Evolutionary conservation across 2,113 vertebrate species (phyloP).

Genomic region (Eretmochelys imbricata): DNA sequence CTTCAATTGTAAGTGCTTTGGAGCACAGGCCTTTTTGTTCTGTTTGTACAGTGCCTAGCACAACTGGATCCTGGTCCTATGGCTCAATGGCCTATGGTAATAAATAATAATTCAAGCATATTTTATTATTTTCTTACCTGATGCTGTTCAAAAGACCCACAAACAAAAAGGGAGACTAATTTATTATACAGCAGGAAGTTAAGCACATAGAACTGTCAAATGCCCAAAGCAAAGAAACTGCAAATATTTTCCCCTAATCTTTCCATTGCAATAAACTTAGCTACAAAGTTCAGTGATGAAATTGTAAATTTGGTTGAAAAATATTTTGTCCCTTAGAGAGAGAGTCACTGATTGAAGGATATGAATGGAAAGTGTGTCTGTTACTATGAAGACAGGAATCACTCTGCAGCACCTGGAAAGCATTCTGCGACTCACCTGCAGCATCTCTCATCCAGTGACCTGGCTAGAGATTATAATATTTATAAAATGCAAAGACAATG

Average conservation of each 20-base stretch:
- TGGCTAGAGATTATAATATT: not conserved
- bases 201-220: not conserved
- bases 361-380: not conserved
- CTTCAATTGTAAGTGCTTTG: not conserved
- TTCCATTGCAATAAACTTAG: not conserved
- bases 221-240: not conserved
- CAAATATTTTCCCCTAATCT: not conserved
- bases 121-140: not conserved
- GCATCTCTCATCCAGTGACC: not conserved
- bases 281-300: not conserved
- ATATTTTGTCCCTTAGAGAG: not conserved
- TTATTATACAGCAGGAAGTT: not conserved
- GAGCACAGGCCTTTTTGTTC: not conserved
- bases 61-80: not conserved
- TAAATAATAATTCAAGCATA: not conserved
- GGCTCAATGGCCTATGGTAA: not conserved
- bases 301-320: not conserved
- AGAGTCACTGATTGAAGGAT: fast-evolving
- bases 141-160: not conserved
- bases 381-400: not conserved
- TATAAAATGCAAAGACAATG: not conserved
- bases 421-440: not conserved
- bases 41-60: not conserved
- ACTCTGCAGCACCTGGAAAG: not conserved
- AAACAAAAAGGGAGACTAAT: not conserved